Evolutionary conservation across 1,140 invertebrate species (phyloP), one percentile per base, ranked within the genome.

Genomic region (Lepidurus apus): DNA sequence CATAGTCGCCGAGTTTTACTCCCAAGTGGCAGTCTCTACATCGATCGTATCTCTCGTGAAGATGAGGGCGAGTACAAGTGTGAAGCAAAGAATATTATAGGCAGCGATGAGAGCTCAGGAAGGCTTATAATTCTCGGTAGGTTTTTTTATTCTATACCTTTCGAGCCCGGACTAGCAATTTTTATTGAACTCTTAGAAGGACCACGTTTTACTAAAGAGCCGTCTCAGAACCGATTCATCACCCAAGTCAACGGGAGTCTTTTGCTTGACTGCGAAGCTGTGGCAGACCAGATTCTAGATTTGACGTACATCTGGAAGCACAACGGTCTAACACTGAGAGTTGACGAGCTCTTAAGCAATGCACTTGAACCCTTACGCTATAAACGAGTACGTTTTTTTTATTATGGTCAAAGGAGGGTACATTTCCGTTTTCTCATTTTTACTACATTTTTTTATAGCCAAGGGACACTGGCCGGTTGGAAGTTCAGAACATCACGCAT

Each of bases 11-110:
- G 93, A 82, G 89, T 89, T 81, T 93, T 97, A 77, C 86, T 93
- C 47, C 90, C 92, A 76, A 94, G 90, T 85, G 95, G 95, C 24
- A 95, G 92, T 84, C 87, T 97, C 0, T 89, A 93, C n/a, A 95
- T 97, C 74, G 89, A 91, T 80, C 93, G 92, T n/a, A 91, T 96
- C 1, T 93, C 93, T 0, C 87, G 90, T 82, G 92, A 94, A 82
- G 95, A 97, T 85, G 92, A 93, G 85, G 95, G 95, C 42, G 86
- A 91, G n/a, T 97, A 96, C 80, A 91, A 92, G 6, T 99, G 97
- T 84, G 89, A 89, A 21, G 96, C 95, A 0, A 89, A 90, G 80
- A 98, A 98, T 85, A 43, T 34, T 9, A 80, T 83, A 79, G 95
- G 96, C 34, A 86, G 86, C 4, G 94, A 94, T 83, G 91, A 93